phyloP scores from a whole-genome alignment of 1,140 invertebrate genomes.

The Nephotettix cincticeps region DNA sequence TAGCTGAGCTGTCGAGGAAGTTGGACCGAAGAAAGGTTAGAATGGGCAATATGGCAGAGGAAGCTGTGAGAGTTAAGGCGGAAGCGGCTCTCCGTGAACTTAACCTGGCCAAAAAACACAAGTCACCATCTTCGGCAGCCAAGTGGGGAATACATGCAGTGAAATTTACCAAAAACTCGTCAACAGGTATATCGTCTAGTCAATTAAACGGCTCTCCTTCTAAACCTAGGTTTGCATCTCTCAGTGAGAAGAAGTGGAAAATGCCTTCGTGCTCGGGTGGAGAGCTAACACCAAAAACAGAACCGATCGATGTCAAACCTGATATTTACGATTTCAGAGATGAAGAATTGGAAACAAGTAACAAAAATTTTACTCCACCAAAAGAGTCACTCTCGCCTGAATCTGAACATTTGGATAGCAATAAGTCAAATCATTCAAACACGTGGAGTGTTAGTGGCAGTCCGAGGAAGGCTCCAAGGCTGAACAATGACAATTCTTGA shows the following conservation, averaged over 20 bases:
- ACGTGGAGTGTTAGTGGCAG: background rate
- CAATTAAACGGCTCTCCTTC: conserved; percentile 6
- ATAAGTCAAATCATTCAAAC: background rate
- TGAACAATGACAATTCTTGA: background rate
- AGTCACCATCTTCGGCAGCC: background rate
- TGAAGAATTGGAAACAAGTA: background rate
- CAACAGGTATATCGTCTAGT: background rate
- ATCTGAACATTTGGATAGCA: background rate
- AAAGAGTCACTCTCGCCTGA: conserved; percentile 1
- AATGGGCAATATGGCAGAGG: conserved; percentile 17
- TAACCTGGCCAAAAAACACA: conserved; percentile 19
- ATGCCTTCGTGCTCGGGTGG: background rate
- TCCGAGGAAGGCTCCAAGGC: background rate
- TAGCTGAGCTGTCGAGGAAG: background rate
- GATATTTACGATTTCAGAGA: conserved; percentile 22
- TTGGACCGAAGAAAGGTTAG: conserved; percentile 4
- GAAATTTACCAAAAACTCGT: conserved; percentile 13
- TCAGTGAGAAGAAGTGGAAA: conserved; percentile 18
- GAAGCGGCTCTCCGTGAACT: conserved; percentile 30
- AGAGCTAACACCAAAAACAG: background rate
- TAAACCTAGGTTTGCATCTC: conserved; percentile 11
- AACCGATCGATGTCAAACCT: background rate
- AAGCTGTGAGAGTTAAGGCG: conserved; percentile 26
- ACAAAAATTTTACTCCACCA: background rate
- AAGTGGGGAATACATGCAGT: conserved; percentile 26